Evolutionary conservation across 2,797 vertebrate species (phyloP), one percentile per base, ranked within the genome.

Genomic region (Rhabdomys pumilio): DNA sequence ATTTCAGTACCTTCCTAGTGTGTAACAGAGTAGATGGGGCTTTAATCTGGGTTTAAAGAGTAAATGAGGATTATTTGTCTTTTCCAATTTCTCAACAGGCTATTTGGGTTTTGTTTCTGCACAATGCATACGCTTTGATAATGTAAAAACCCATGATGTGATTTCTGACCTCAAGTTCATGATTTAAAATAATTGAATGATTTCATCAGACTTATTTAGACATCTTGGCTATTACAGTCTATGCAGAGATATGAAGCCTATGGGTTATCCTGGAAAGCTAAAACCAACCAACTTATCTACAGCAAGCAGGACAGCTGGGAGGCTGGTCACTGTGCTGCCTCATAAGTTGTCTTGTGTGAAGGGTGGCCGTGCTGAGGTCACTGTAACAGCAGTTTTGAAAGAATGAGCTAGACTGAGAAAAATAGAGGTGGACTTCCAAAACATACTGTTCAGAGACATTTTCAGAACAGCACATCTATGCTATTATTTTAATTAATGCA

Each of bases 171-270:
- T n/a, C 72, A 44, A 38, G 14, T 84, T 17, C 79, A 94, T 76
- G 50, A 82, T 94, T 87, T 96, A 65, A 94, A 96, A 91, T 31
- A 88, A 59, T 69, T 57, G 13, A 82, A 95, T 93, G 41, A 91
- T 82, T 95, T 92, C 59, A 83, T 84, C 65, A 92, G 67, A 75
- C 41, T 69, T 72, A 13, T 79, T 53, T 91, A 15, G 44, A 47
- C 12, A 41, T 86, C 79, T 92, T 82, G 69, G 76, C 17, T 57
- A n/a, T 44, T 77, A 34, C 9, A 90, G 47, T 34, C 84, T 55
- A 8, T 55, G 61, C 26, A 86, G 38, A 86, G 55, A 55, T 53
- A 59, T 26, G 69, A 73, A 61, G n/a, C 7, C 3, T 12, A 19
- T 26, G 83, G 76, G 29, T 38, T 34, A 50, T 82, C 22, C 8